Conservation (phyloP, 2,888 invertebrate genomes). For the Nasonia oneida region DNA sequence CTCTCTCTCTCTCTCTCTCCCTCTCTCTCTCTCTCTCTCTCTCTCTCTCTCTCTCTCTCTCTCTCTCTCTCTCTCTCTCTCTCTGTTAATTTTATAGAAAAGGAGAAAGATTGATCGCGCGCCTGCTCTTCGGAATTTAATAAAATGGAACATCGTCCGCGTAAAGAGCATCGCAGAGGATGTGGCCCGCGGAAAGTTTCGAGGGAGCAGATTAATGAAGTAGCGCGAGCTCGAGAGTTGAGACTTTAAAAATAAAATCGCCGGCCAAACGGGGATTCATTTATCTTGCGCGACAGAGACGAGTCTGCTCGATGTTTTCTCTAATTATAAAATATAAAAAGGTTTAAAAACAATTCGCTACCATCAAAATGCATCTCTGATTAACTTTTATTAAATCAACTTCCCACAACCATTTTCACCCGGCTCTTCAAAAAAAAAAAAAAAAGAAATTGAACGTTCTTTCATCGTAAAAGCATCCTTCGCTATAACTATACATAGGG, state of each 20-base stretch:
- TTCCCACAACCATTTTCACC: not conserved
- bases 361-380: no score
- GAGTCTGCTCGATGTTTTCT: not conserved
- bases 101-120: conserved; percentile 25
- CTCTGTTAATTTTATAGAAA: not conserved
- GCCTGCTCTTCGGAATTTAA: conserved; percentile 28
- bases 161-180: not conserved
- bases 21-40: no score
- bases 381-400: no score
- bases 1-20: no score
- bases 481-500: not conserved
- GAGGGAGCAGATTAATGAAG: conserved; percentile 25
- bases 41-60: no score
- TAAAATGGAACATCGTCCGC: conserved; percentile 33
- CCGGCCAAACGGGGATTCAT: conserved; percentile 32
- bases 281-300: conserved; percentile 27
- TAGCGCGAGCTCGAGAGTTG: not conserved
- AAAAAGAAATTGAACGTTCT: no score
- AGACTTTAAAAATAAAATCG: conserved; percentile 45
- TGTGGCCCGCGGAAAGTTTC: conserved; percentile 14
- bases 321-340: no score
- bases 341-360: no score
- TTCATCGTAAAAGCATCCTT: not conserved
- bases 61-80: not conserved
- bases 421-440: not conserved